A percentile compares a stretch with the other conserved stretches of the same genome.
Evolutionary conservation across 2,113 vertebrate species (phyloP).

Genomic region (Polypterus senegalus): DNA sequence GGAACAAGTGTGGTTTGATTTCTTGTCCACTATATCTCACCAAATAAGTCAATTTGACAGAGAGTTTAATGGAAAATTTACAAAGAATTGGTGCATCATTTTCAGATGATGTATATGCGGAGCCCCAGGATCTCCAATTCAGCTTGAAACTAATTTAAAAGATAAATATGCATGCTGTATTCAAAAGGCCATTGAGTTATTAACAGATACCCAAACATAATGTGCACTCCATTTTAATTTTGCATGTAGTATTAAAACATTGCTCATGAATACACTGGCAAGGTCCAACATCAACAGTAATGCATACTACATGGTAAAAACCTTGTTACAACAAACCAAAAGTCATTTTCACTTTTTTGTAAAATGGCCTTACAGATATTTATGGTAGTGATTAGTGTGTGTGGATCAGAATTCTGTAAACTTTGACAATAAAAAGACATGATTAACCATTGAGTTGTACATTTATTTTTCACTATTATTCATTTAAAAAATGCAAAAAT

Average conservation of each 20-base stretch:
- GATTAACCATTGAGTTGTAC: neutral
- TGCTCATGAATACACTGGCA: neutral
- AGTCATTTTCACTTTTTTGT: neutral
- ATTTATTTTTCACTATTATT: neutral
- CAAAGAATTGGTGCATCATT: constrained; percentile 1
- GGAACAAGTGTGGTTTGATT: neutral
- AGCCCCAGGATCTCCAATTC: neutral
- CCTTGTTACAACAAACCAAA: neutral
- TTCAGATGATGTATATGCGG: neutral
- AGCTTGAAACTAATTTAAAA: neutral
- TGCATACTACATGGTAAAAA: neutral
- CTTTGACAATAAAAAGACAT: neutral
- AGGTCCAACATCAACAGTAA: neutral
- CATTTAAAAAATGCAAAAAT: neutral
- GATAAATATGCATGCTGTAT: neutral
- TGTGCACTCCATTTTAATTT: neutral
- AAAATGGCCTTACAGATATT: neutral
- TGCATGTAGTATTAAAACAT: neutral
- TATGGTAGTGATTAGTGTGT: neutral
- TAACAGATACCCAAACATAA: constrained; percentile 1
- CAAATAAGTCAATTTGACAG: neutral
- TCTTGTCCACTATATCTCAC: neutral
- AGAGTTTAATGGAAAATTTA: neutral
- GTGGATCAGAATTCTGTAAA: neutral
- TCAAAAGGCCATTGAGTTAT: neutral